Evolutionary conservation across 1,140 invertebrate species (phyloP), one percentile per base, ranked within the genome.

Genomic region (Drosophila sucinea): DNA sequence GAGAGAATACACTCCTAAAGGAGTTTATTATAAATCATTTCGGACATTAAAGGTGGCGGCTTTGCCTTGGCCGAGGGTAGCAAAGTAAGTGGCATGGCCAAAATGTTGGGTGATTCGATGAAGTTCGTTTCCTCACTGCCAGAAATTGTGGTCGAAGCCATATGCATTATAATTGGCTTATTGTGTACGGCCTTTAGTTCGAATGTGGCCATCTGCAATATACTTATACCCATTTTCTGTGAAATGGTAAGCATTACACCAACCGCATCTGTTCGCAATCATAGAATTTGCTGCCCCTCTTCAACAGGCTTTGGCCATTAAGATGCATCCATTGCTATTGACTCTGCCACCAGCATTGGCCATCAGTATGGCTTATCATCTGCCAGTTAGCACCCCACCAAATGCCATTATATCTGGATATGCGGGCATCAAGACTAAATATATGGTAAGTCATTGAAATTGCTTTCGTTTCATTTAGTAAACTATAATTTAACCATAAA

Each of bases 331-430:
- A 0, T 90, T 98, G 47, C 96, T 95, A 86, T 93, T 98, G 79
- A 97, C 98, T 94, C 92, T 98, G 62, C 97, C 98, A 0, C 94
- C 96, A 0, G 94, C 96, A 0, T 91, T 96, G 44, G 95, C 94
- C 3, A 96, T 95, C 79, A 97, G 96, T 1, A 97, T 94, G 91
- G 94, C 95, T 0, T 96, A 95, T 90, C 93, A 92, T 44, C 70
- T 93, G 64, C 96, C 96, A 1, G 95, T 97, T 0, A 92, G 93
- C 41, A 96, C 95, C 0, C 97, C 98, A 6, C 97, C 98, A 5
- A 99, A 99, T 93, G 98, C 98, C 0, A 98, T 99, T 61, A 97
- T 97, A 1, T 96, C 96, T 40, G 95, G 95, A 0, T 95, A 95
- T 30, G 95, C 94, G 0, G 94, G 40, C 1, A 55, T 86, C 7